These are phyloP conservation scores for Drosophila malerkotliana DNA, from an alignment of 1,140 invertebrate genomes.

Conservation along the genomic window DNA sequence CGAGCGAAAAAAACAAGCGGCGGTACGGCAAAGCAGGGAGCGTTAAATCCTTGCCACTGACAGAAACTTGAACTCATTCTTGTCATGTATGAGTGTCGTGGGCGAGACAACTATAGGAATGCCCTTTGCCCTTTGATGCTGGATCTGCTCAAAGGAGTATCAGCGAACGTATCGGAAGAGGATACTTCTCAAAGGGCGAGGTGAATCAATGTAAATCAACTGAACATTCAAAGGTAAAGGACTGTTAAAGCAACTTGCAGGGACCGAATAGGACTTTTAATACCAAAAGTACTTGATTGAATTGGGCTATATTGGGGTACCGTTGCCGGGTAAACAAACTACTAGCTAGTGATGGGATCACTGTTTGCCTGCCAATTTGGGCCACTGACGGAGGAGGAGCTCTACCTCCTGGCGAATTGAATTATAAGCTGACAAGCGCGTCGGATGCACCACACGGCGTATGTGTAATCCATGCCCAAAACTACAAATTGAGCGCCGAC, in stretches of 20 bases:
- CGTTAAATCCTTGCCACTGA: constrained; percentile 72
- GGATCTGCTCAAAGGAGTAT: constrained; percentile 7
- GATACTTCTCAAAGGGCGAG: constrained; percentile 12
- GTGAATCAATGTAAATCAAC: constrained; percentile 61
- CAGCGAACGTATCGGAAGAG: constrained; percentile 4
- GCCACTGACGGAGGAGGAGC: constrained; percentile 18
- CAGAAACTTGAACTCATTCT: constrained; percentile 77
- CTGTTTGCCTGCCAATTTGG: constrained; percentile 48
- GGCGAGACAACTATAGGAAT: constrained; percentile 34
- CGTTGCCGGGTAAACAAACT: background rate
- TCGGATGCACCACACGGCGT: constrained; percentile 48
- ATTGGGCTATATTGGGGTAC: background rate
- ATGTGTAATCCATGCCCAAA: constrained; percentile 69
- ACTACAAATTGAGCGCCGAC: constrained; percentile 50
- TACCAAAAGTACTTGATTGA: background rate
- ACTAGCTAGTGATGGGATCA: background rate
- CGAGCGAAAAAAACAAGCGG: constrained; percentile 16
- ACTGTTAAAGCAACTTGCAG: constrained; percentile 73
- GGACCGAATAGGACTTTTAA: constrained; percentile 9
- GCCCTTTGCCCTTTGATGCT: background rate
- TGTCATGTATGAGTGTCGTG: constrained; percentile 66
- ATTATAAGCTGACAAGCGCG: constrained; percentile 71
- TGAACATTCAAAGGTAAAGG: constrained; percentile 38
- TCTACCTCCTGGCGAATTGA: constrained; percentile 58
- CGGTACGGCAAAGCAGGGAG: constrained; percentile 31